Evolutionary conservation across 2,888 invertebrate species (phyloP).

Genomic region (Hemicrepidius hirtus): DNA sequence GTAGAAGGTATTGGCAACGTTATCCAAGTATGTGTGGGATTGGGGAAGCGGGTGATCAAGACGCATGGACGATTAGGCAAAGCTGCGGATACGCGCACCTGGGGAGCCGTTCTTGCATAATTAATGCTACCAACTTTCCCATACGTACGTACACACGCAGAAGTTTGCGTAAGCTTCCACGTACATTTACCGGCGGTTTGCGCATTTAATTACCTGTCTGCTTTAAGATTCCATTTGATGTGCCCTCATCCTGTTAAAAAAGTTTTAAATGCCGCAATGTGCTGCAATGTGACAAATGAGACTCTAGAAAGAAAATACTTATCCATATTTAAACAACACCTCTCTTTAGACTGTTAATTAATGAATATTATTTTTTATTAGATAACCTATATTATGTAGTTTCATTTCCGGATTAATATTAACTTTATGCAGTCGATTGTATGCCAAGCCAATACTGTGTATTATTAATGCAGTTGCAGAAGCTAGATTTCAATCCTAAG

Average conservation of each 20-base stretch:
- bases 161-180: conserved; percentile 37
- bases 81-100: conserved; percentile 66
- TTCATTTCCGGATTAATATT: too few relatives aligned
- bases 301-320: too few relatives aligned
- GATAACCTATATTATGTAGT: too few relatives aligned
- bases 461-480: too few relatives aligned
- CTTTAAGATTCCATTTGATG: conserved; percentile 42
- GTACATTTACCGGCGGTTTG: conserved; percentile 34
- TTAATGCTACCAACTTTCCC: conserved; percentile 59
- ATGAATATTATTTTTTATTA: too few relatives aligned
- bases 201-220: conserved; percentile 44
- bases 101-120: conserved; percentile 64
- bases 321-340: too few relatives aligned
- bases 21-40: conserved; percentile 53
- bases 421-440: too few relatives aligned
- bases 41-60: conserved; percentile 57
- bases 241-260: conserved; percentile 5
- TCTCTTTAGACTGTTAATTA: too few relatives aligned
- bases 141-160: conserved; percentile 44
- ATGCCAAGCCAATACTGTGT: too few relatives aligned
- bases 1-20: conserved; percentile 52
- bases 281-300: conserved; percentile 1
- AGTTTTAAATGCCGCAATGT: not conserved
- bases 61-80: conserved; percentile 66
- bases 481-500: too few relatives aligned